Conservation (phyloP, 2,797 vertebrate genomes). For the Etheostoma perlongum region DNA sequence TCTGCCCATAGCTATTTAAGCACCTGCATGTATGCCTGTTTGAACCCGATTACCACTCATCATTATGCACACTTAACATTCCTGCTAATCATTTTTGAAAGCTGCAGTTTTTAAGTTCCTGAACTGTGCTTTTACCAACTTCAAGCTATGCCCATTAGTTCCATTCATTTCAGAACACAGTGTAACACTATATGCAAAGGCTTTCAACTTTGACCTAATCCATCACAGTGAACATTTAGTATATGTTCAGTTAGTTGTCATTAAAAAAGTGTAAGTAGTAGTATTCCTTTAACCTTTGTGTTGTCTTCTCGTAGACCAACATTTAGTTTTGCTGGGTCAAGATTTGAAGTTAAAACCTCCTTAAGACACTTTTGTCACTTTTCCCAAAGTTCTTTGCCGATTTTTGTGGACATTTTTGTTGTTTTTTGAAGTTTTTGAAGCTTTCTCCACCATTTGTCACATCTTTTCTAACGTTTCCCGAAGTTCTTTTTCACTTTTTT, state of each 20-base stretch:
- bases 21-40: background rate
- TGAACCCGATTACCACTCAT: background rate
- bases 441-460: too few relatives aligned
- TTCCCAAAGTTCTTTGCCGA: too few relatives aligned
- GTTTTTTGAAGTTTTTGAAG: too few relatives aligned
- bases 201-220: background rate
- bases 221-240: background rate
- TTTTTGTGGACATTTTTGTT: too few relatives aligned
- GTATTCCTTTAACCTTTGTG: too few relatives aligned
- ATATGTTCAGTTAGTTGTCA: too few relatives aligned
- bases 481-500: too few relatives aligned
- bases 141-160: background rate
- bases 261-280: background rate
- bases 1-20: slow-evolving; percentile 30
- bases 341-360: too few relatives aligned
- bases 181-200: background rate
- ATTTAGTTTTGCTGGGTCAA: too few relatives aligned
- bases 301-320: too few relatives aligned
- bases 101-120: background rate
- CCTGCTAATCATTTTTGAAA: slow-evolving; percentile 8
- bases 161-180: background rate
- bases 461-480: too few relatives aligned
- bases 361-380: too few relatives aligned
- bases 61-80: background rate
- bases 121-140: background rate